A percentile compares a stretch with the other conserved stretches of the same genome.
Evolutionary conservation across 2,888 invertebrate genomes (phyloP).

Genomic region (Biston stratarius): DNA sequence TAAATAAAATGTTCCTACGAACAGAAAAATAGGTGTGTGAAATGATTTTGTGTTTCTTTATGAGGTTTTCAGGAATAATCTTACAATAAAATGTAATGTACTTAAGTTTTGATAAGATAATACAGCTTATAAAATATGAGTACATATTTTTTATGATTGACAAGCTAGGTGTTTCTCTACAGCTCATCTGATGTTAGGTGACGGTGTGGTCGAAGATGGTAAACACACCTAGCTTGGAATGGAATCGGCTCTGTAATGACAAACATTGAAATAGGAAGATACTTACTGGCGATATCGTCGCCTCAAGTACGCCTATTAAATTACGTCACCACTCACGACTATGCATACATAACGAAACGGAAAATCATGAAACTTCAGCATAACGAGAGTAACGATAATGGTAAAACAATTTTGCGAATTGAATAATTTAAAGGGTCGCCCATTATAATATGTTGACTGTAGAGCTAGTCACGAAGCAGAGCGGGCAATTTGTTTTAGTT

Average conservation of each 20-base stretch:
- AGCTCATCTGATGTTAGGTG: too few species aligned
- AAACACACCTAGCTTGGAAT: background rate
- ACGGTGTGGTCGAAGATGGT: too few species aligned
- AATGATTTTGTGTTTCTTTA: background rate
- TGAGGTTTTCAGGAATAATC: background rate
- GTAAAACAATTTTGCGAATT: constrained; percentile 41
- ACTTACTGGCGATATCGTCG: constrained; percentile 27
- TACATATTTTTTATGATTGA: too few species aligned
- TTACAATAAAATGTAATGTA: background rate
- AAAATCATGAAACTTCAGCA: constrained; percentile 43
- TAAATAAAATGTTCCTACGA: too few species aligned
- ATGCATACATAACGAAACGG: constrained; percentile 41
- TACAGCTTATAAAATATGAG: background rate
- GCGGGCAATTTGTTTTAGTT: constrained; percentile 53
- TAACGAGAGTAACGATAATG: constrained; percentile 24
- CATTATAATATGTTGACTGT: constrained; percentile 36
- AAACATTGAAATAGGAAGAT: constrained; percentile 25
- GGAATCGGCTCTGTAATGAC: constrained; percentile 6
- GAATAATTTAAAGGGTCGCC: constrained; percentile 33
- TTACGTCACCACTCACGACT: constrained; percentile 45
- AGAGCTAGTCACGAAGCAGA: constrained; percentile 44
- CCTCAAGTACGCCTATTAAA: constrained; percentile 40
- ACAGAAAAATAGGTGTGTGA: too few species aligned
- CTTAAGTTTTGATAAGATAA: background rate
- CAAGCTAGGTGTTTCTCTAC: too few species aligned